These are phyloP conservation scores for Xerus rutilus DNA, from an alignment of 2,797 vertebrate species.

Conservation along the genomic window DNA sequence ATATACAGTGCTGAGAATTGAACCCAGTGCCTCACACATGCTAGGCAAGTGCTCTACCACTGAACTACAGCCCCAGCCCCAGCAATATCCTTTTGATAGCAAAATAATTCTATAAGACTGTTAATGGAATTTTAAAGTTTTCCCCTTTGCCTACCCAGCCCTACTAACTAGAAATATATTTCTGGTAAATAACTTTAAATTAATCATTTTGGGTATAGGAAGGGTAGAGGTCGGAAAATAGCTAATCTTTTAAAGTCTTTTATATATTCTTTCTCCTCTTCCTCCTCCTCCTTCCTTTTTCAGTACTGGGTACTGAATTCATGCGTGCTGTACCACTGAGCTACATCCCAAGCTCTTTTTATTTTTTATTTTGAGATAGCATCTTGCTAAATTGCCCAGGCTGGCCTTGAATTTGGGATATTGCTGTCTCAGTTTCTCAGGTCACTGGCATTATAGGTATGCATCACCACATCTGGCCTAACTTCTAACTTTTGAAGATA, in stretches of 20 bases:
- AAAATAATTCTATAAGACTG: conserved; percentile 46
- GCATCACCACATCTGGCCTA: not conserved
- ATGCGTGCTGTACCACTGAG: not conserved
- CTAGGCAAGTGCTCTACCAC: no score
- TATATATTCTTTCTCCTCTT: conserved; percentile 15
- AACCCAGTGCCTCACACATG: no score
- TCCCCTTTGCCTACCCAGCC: not conserved
- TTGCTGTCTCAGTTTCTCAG: not conserved
- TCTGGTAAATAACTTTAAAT: conserved; percentile 17
- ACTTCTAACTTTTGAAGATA: conserved; percentile 47
- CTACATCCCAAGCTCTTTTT: not conserved
- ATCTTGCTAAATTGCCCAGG: not conserved
- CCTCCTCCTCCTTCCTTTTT: not conserved
- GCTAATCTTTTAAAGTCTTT: conserved; percentile 20
- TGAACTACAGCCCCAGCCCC: no score
- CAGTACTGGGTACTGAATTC: not conserved
- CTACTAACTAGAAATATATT: conserved; percentile 48
- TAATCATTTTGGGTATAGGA: conserved; percentile 19
- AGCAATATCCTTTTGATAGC: conserved; percentile 28
- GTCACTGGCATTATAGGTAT: not conserved
- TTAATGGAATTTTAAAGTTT: conserved; percentile 17
- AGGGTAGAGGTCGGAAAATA: not conserved
- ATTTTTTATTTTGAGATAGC: not conserved
- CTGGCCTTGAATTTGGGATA: not conserved
- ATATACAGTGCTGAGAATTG: no score